Evolutionary conservation across 2,888 invertebrate species (phyloP).

Genomic region (Boloria selene): DNA sequence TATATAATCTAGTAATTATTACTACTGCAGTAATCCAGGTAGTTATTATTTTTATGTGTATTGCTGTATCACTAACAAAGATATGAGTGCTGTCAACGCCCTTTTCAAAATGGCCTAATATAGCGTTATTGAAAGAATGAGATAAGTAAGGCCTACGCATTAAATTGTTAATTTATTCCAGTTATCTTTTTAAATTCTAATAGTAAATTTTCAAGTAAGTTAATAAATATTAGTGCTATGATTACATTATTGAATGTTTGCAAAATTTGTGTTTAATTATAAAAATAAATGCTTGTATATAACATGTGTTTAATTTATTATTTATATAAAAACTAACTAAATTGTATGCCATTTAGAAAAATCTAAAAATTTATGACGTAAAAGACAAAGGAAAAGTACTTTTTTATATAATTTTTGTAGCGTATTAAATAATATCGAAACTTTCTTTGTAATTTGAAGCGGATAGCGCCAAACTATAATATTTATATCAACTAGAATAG

Average conservation of each 20-base stretch:
- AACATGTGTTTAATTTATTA: slow-evolving; percentile 45
- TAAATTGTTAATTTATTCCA: slow-evolving; percentile 51
- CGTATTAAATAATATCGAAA: too few relatives aligned
- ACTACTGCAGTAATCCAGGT: neutral
- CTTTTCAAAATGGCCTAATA: slow-evolving; percentile 50
- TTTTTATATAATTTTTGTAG: too few relatives aligned
- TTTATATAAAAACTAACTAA: too few relatives aligned
- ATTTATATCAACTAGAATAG: too few relatives aligned
- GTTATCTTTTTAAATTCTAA: slow-evolving; percentile 65
- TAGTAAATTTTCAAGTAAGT: slow-evolving; percentile 70
- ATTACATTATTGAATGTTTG: slow-evolving; percentile 81
- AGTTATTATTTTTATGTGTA: neutral
- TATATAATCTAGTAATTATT: too few relatives aligned
- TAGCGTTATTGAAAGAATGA: slow-evolving; percentile 46
- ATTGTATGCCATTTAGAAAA: too few relatives aligned
- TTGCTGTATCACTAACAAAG: slow-evolving; percentile 8
- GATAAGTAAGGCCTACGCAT: slow-evolving; percentile 54
- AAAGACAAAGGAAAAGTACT: too few relatives aligned
- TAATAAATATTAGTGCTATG: slow-evolving; percentile 73
- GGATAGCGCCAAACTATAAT: too few relatives aligned
- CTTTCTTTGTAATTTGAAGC: too few relatives aligned
- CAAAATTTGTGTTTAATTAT: slow-evolving; percentile 79
- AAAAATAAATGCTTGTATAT: slow-evolving; percentile 82
- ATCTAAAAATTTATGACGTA: too few relatives aligned
- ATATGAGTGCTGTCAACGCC: slow-evolving; percentile 8